These are phyloP conservation scores for Caenorhabditis zanzibari DNA, from an alignment of 2,888 invertebrate species.

Conservation along the genomic window DNA sequence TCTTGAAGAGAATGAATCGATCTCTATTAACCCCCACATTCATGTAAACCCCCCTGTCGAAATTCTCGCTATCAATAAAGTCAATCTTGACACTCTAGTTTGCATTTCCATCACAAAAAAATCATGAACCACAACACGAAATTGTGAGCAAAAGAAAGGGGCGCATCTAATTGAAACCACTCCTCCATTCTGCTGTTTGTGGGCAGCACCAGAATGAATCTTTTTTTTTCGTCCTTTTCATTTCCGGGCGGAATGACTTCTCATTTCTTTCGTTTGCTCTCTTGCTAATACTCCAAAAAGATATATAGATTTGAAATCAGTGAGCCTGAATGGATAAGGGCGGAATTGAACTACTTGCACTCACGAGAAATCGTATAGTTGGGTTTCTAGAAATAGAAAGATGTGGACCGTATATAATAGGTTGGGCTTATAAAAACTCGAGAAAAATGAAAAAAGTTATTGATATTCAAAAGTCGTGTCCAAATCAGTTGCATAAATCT, in stretches of 20 bases:
- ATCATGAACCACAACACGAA: slow-evolving; percentile 7
- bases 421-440: slow-evolving; percentile 19
- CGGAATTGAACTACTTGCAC: neutral
- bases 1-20: neutral
- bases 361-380: slow-evolving; percentile 54
- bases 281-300: neutral
- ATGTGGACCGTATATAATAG: neutral
- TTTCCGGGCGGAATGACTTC: slow-evolving; percentile 11
- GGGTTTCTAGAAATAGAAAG: slow-evolving; percentile 36
- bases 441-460: neutral
- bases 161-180: slow-evolving; percentile 36
- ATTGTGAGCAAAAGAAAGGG: slow-evolving; percentile 4
- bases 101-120: slow-evolving; percentile 11
- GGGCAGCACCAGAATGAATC: neutral
- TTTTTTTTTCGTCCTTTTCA: slow-evolving; percentile 16
- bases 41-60: neutral
- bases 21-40: neutral
- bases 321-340: slow-evolving; percentile 20
- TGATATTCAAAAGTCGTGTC: too few species aligned
- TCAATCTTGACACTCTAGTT: slow-evolving; percentile 17
- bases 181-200: slow-evolving; percentile 13
- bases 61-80: neutral
- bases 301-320: slow-evolving; percentile 15
- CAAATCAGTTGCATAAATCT: too few species aligned
- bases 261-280: neutral